Evolutionary conservation across 2,113 vertebrate species (phyloP).

Genomic region (Pterophyllum scalare): DNA sequence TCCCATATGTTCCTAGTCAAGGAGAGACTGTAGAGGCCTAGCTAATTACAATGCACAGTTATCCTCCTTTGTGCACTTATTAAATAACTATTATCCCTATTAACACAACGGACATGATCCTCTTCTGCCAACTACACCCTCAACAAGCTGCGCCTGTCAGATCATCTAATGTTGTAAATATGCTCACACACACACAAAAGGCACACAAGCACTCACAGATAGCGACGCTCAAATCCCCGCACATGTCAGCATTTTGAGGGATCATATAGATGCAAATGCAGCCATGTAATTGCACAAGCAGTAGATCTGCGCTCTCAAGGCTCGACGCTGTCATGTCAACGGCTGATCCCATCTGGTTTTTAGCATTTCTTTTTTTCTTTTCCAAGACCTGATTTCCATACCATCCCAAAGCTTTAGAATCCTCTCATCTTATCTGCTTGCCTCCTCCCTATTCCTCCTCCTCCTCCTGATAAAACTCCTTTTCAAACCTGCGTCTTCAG

Average conservation of each 20-base stretch:
- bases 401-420: constrained; percentile 59
- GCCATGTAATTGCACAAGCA: constrained; percentile 68
- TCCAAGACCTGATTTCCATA: constrained; percentile 70
- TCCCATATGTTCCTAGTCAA: constrained; percentile 30
- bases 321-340: constrained; percentile 66
- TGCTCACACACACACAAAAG: constrained; percentile 27
- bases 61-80: constrained; percentile 68
- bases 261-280: constrained; percentile 78
- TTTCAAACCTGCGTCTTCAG: constrained; percentile 39
- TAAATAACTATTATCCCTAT: constrained; percentile 72
- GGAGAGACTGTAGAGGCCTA: constrained; percentile 16
- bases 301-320: constrained; percentile 53
- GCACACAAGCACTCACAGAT: constrained; percentile 33
- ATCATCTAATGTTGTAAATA: constrained; percentile 43
- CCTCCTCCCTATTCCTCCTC: constrained; percentile 4
- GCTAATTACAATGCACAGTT: constrained; percentile 62
- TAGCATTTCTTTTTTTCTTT: constrained; percentile 21
- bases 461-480: constrained; percentile 25
- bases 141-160: constrained; percentile 62
- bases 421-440: constrained; percentile 56
- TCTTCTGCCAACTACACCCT: constrained; percentile 41
- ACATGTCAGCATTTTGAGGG: constrained; percentile 70
- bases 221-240: constrained; percentile 47
- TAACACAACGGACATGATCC: constrained; percentile 70
- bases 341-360: constrained; percentile 68